Conservation (phyloP, 2,113 vertebrate species). For the Chrysemys picta region DNA sequence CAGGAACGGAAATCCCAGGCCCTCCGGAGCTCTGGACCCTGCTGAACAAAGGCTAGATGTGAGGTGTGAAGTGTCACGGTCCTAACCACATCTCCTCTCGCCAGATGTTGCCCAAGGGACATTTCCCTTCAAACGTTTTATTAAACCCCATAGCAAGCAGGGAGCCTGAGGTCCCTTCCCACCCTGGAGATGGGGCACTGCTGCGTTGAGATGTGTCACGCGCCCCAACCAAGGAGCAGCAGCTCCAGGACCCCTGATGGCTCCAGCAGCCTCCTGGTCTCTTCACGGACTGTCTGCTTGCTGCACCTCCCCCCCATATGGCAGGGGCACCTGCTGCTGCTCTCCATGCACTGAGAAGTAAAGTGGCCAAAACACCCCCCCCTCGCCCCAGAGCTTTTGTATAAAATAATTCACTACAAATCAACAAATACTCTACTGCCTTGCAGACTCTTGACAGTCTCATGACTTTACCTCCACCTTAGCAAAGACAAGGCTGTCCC, state of each 20-base stretch:
- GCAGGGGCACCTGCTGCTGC: too few relatives aligned
- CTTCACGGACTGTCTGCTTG: too few relatives aligned
- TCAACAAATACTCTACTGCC: not conserved
- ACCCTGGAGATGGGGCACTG: not conserved
- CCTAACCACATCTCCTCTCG: not conserved
- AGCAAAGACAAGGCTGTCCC: not conserved
- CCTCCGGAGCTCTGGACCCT: not conserved
- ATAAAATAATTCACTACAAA: not conserved
- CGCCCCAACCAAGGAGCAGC: not conserved
- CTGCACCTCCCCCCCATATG: too few relatives aligned
- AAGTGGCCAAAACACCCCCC: too few relatives aligned
- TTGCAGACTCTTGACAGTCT: not conserved
- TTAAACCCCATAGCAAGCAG: not conserved
- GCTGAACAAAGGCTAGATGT: not conserved
- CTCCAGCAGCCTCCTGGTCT: not conserved
- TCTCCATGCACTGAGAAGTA: too few relatives aligned
- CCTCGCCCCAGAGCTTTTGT: too few relatives aligned
- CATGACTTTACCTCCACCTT: not conserved
- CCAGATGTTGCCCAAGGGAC: not conserved
- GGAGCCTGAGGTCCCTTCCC: not conserved
- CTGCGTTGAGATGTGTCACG: not conserved
- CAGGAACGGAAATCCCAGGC: not conserved
- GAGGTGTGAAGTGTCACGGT: not conserved
- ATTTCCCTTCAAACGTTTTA: not conserved
- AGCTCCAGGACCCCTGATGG: not conserved